phyloP scores from a whole-genome alignment of 2,113 vertebrate species.

The Chaetodon auriga region DNA sequence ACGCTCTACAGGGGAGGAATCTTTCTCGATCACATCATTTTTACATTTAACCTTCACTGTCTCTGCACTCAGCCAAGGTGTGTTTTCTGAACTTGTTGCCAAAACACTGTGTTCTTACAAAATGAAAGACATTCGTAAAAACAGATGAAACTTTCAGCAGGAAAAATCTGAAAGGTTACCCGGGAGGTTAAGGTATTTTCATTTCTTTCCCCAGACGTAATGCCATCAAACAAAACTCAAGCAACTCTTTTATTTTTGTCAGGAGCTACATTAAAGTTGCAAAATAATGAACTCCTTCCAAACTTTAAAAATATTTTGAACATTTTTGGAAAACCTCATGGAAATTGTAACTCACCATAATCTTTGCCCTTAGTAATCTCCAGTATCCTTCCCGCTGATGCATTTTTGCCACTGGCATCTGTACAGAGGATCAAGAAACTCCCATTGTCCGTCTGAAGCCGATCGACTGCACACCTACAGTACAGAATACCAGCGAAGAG shows the following conservation, averaged over 20 bases:
- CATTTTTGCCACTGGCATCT: constrained; percentile 93
- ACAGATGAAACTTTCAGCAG: constrained; percentile 53
- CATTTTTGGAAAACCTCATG: constrained; percentile 37
- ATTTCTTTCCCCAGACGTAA: constrained; percentile 51
- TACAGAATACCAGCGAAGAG: constrained; percentile 28
- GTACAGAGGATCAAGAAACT: constrained; percentile 96
- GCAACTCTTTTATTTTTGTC: constrained; percentile 33
- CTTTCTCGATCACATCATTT: constrained; percentile 62
- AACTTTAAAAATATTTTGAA: constrained; percentile 33
- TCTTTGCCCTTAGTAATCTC: constrained; percentile 96
- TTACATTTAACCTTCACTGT: constrained; percentile 58
- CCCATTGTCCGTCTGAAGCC: constrained; percentile 89
- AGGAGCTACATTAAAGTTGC: constrained; percentile 15
- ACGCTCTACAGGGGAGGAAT: constrained; percentile 46
- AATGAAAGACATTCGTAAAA: constrained; percentile 66
- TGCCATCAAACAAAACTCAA: constrained; percentile 41
- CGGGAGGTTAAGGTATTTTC: constrained; percentile 48
- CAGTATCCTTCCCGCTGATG: constrained; percentile 93
- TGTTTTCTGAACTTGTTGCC: constrained; percentile 60
- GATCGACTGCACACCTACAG: constrained; percentile 94
- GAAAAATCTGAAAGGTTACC: constrained; percentile 50
- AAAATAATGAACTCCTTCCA: constrained; percentile 42
- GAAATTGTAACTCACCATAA: constrained; percentile 89
- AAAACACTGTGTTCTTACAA: constrained; percentile 68
- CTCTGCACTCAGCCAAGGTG: constrained; percentile 41